Evolutionary conservation across 2,888 invertebrate genomes (phyloP).

Genomic region (Periphyllus acericola): DNA sequence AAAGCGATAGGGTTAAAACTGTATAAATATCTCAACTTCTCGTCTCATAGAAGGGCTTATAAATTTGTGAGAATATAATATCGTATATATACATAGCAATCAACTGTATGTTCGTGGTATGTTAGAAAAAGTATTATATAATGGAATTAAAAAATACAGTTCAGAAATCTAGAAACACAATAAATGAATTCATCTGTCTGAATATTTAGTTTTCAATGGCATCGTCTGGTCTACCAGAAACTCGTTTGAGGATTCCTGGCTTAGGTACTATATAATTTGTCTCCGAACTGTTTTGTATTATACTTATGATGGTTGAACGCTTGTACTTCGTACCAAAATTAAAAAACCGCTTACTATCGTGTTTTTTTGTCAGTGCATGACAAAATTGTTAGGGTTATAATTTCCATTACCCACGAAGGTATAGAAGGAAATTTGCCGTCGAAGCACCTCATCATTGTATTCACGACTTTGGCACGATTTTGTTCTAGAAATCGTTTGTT

Average conservation of each 20-base stretch:
- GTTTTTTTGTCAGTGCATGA: not conserved
- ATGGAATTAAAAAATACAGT: not conserved
- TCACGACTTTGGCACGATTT: slow-evolving; percentile 5
- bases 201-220: not conserved
- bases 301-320: not conserved
- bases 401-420: not conserved
- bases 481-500: not conserved
- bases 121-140: not conserved
- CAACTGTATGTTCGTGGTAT: not conserved
- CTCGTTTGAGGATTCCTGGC: slow-evolving; percentile 26
- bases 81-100: not conserved
- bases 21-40: not conserved
- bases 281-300: not conserved
- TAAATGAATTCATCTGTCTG: not conserved
- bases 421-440: not conserved
- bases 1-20: not conserved
- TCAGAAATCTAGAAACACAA: not conserved
- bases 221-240: not conserved
- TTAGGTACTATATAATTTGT: not conserved
- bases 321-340: not conserved
- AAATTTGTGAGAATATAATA: not conserved
- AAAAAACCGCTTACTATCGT: not conserved
- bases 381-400: not conserved
- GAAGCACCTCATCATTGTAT: not conserved
- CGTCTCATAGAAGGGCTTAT: not conserved